Conservation (phyloP, 2,113 vertebrate genomes). For the Coryphaenoides rupestris region DNA sequence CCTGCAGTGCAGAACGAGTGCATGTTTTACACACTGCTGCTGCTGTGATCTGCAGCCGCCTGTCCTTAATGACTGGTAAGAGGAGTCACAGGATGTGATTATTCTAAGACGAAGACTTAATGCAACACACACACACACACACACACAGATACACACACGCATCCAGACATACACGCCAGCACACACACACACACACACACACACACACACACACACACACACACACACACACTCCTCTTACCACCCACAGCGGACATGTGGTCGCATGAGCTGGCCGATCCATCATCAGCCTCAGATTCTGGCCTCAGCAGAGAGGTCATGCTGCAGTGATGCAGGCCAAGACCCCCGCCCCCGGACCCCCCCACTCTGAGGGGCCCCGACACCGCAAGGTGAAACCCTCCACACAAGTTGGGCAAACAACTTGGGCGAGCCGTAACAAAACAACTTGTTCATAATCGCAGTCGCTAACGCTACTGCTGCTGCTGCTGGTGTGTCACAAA, state of each 20-base stretch:
- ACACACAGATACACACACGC: not conserved
- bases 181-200: conserved; percentile 6
- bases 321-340: conserved; percentile 14
- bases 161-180: not conserved
- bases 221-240: not conserved
- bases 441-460: too few relatives aligned
- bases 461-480: too few relatives aligned
- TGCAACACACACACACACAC: conserved; percentile 1
- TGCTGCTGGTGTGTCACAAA: too few relatives aligned
- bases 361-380: conserved; percentile 20
- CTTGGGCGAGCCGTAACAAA: too few relatives aligned
- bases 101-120: not conserved
- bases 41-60: too few relatives aligned
- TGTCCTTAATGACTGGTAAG: too few relatives aligned
- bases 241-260: conserved; percentile 45
- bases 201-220: not conserved
- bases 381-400: conserved; percentile 41
- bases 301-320: not conserved
- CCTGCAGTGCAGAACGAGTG: too few relatives aligned
- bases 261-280: too few relatives aligned
- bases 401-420: conserved; percentile 7
- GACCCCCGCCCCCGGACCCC: conserved; percentile 7
- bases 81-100: too few relatives aligned
- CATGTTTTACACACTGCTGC: too few relatives aligned
- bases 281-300: too few relatives aligned